Percentiles rank a stretch among this genome's conserved stretches.
These are phyloP conservation scores for Phainopepla nitens DNA, from an alignment of 2,113 vertebrate species.

Conservation along the genomic window DNA sequence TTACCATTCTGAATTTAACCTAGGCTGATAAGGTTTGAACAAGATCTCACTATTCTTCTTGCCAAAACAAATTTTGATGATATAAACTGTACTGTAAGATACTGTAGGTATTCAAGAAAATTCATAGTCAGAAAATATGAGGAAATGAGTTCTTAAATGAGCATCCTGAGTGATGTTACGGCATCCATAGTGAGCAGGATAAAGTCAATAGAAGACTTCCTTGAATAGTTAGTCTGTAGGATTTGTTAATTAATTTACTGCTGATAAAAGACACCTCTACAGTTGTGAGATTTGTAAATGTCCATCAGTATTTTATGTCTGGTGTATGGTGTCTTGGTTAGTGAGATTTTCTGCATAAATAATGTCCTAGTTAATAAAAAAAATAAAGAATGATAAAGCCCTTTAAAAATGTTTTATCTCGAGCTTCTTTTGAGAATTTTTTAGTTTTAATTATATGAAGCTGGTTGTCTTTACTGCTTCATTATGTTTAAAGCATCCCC, in stretches of 20 bases:
- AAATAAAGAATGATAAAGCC: neutral
- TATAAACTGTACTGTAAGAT: neutral
- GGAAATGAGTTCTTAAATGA: neutral
- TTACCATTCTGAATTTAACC: neutral
- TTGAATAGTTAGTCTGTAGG: neutral
- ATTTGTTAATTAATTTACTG: neutral
- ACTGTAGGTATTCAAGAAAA: neutral
- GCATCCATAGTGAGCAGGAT: neutral
- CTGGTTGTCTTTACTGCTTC: neutral
- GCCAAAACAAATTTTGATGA: neutral
- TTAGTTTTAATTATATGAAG: neutral
- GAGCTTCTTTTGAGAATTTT: neutral
- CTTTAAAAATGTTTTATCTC: neutral
- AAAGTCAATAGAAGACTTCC: neutral
- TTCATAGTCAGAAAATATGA: neutral
- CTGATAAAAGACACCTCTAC: neutral
- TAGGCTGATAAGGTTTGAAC: neutral
- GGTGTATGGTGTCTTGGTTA: neutral
- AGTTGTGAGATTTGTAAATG: neutral
- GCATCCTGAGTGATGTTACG: neutral
- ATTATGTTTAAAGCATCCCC: slow-evolving; percentile 68
- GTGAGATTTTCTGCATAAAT: neutral
- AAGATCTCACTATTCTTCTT: neutral
- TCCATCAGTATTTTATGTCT: neutral
- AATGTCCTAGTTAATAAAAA: neutral